Evolutionary conservation across 2,888 invertebrate genomes (phyloP).

Genomic region (Tryphoninae sp.): DNA sequence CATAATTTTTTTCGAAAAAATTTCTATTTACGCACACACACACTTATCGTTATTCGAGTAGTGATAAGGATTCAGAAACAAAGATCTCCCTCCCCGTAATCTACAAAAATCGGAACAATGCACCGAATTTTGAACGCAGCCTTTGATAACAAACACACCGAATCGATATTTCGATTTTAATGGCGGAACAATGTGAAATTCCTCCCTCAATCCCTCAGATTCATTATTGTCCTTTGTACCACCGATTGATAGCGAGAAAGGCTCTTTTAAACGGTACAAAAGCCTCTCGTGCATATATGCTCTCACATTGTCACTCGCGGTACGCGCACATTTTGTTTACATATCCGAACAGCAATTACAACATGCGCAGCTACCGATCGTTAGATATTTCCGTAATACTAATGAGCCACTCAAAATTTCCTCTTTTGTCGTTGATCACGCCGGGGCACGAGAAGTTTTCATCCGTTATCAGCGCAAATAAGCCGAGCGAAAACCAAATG

Average conservation of each 20-base stretch:
- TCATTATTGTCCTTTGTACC: background rate
- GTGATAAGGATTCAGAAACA: background rate
- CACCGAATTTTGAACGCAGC: conserved; percentile 19
- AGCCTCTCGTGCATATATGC: conserved; percentile 59
- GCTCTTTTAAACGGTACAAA: conserved; percentile 48
- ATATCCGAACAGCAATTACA: conserved; percentile 26
- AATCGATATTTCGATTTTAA: background rate
- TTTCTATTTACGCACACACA: background rate
- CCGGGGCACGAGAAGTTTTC: conserved; percentile 5
- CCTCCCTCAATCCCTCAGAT: no score
- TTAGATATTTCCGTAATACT: conserved; percentile 25
- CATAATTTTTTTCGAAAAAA: conserved; percentile 16
- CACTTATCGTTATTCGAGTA: background rate
- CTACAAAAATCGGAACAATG: background rate
- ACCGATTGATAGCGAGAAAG: background rate
- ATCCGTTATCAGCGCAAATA: conserved; percentile 33
- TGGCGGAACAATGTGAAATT: no score
- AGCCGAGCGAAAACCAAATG: conserved; percentile 32
- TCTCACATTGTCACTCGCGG: conserved; percentile 22
- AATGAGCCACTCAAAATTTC: conserved; percentile 46
- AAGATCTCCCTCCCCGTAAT: background rate
- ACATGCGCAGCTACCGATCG: conserved; percentile 42
- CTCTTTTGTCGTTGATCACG: conserved; percentile 15
- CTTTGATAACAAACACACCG: conserved; percentile 39
- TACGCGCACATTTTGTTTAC: conserved; percentile 6